Conservation (phyloP, 2,888 invertebrate genomes). For the Hyalella azteca region DNA sequence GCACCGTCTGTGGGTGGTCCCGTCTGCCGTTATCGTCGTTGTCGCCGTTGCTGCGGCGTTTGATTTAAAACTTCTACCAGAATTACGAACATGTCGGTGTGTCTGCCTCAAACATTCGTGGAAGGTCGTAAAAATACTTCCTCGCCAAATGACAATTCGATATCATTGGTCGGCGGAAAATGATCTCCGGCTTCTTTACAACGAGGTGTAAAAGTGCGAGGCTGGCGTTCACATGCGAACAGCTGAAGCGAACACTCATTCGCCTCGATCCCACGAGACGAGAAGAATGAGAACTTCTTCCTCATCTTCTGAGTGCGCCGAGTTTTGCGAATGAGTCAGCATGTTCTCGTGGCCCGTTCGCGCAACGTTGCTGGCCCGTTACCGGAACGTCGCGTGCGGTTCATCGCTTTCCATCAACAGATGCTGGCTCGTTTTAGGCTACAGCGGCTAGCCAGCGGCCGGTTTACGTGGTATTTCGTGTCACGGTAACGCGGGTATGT, state of each 20-base stretch:
- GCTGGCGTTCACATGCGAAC: neutral
- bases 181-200: neutral
- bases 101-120: neutral
- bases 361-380: neutral
- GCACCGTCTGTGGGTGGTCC: too few relatives aligned
- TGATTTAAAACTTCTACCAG: too few relatives aligned
- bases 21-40: too few relatives aligned
- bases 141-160: conserved; percentile 22
- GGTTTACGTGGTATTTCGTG: neutral
- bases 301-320: neutral
- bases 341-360: neutral
- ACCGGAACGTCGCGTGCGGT: neutral
- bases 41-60: too few relatives aligned
- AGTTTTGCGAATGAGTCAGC: conserved; percentile 24
- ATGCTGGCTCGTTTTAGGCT: neutral
- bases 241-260: neutral
- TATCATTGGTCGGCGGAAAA: conserved; percentile 13
- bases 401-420: neutral
- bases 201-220: neutral
- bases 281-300: neutral
- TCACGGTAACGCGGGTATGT: neutral
- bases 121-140: neutral
- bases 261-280: neutral
- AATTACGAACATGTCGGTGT: neutral
- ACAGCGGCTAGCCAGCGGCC: too few relatives aligned